A percentile compares a stretch with the other conserved stretches of the same genome.
phyloP scores from a whole-genome alignment of 2,888 invertebrate genomes.

The Protodeltote pygarga region DNA sequence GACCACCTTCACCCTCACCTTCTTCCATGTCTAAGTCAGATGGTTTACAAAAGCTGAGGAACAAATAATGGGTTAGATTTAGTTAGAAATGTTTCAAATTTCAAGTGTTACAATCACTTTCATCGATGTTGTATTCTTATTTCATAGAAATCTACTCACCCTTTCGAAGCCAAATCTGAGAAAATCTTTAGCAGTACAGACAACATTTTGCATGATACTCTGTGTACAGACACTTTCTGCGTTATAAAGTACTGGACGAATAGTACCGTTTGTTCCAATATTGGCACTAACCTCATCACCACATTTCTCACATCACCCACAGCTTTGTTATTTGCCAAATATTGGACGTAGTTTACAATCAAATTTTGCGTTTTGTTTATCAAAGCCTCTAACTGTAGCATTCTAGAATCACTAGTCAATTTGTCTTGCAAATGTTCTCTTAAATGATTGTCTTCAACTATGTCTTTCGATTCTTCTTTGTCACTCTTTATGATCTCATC shows the following conservation, averaged over 20 bases:
- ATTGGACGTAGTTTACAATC: constrained; percentile 74
- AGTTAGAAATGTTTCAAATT: too few species aligned
- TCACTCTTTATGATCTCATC: constrained; percentile 72
- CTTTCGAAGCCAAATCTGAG: constrained; percentile 91
- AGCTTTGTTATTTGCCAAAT: constrained; percentile 61
- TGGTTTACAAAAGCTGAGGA: constrained; percentile 95
- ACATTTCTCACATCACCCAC: constrained; percentile 64
- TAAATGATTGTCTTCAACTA: constrained; percentile 88
- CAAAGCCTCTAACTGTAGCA: constrained; percentile 85
- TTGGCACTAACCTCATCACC: constrained; percentile 86
- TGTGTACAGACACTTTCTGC: constrained; percentile 92
- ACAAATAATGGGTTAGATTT: too few species aligned
- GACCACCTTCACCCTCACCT: constrained; percentile 89
- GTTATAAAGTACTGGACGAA: constrained; percentile 93
- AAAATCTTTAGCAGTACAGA: constrained; percentile 94
- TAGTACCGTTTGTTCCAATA: constrained; percentile 92
- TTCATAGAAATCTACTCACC: constrained; percentile 82
- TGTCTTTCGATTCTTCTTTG: constrained; percentile 80
- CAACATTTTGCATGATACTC: constrained; percentile 93
- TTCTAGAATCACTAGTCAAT: constrained; percentile 87
- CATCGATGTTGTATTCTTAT: too few species aligned
- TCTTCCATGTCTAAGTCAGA: constrained; percentile 93
- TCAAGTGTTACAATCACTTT: too few species aligned
- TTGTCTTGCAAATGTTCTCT: constrained; percentile 89
- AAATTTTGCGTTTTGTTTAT: constrained; percentile 75